Conservation (phyloP, 2,113 vertebrate species). For the Noturus placidus region DNA sequence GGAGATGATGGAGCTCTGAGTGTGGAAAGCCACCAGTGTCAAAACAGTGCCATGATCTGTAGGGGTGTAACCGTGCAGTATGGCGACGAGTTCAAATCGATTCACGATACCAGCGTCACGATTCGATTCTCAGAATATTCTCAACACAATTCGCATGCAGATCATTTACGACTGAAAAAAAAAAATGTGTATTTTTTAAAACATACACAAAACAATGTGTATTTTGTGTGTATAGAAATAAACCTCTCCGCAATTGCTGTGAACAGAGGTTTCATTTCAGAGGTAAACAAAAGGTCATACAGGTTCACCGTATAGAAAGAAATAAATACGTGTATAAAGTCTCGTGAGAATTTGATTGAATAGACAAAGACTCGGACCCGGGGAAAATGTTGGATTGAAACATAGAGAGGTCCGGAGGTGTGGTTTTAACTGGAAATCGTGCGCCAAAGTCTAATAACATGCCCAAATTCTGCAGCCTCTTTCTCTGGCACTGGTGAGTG, state of each 20-base stretch:
- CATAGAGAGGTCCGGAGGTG: no score
- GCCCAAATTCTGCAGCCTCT: no score
- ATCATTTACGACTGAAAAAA: no score
- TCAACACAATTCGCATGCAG: background rate
- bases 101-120: background rate
- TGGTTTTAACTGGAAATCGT: no score
- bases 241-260: background rate
- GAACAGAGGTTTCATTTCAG: background rate
- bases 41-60: background rate
- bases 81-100: background rate
- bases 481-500: no score
- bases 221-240: rapidly evolving
- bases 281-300: background rate
- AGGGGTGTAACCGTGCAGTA: background rate
- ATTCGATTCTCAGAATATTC: background rate
- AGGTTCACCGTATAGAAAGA: no score
- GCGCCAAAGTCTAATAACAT: no score
- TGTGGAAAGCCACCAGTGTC: background rate
- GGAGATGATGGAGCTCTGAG: background rate
- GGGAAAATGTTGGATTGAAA: no score
- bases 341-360: no score
- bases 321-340: no score
- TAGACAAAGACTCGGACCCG: no score
- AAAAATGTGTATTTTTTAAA: background rate
- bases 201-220: background rate